Evolutionary conservation across 2,797 vertebrate genomes (phyloP).

Genomic region (Karalla daura): DNA sequence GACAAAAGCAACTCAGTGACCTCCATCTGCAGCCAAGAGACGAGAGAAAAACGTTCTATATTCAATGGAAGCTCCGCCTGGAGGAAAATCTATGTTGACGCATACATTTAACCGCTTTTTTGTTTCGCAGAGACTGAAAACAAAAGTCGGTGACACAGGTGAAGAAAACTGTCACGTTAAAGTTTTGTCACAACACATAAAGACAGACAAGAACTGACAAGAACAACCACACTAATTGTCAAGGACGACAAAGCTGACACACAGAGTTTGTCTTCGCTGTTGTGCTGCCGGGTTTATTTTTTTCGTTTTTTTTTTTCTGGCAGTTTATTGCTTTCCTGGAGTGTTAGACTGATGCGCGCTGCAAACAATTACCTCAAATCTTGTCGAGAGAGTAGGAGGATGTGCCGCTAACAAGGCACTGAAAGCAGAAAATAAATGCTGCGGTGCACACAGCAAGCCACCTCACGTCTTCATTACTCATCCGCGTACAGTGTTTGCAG

Average conservation of each 20-base stretch:
- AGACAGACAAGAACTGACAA: not conserved
- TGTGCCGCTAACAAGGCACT: constrained; percentile 64
- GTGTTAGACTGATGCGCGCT: constrained; percentile 51
- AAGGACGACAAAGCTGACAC: constrained; percentile 35
- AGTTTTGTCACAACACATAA: not conserved
- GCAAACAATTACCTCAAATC: constrained; percentile 64
- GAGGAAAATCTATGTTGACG: constrained; percentile 9
- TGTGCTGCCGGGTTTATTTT: constrained; percentile 14
- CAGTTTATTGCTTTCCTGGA: constrained; percentile 49
- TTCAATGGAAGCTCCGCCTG: not conserved
- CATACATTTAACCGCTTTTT: constrained; percentile 10
- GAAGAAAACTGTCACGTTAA: constrained; percentile 6
- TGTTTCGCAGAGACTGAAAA: not conserved
- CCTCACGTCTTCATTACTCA: constrained; percentile 54
- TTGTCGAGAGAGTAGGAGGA: constrained; percentile 35
- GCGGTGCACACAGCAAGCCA: constrained; percentile 30
- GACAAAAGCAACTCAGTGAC: constrained; percentile 1
- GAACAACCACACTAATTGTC: constrained; percentile 35
- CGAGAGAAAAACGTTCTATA: constrained; percentile 2
- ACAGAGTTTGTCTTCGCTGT: constrained; percentile 16
- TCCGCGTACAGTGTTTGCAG: constrained; percentile 17
- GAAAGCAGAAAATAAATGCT: constrained; percentile 50
- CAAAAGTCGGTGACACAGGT: not conserved
- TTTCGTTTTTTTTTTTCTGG: no score
- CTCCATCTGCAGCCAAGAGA: constrained; percentile 16